Conservation (phyloP, 2,797 vertebrate genomes). For the Lutra lutra region DNA sequence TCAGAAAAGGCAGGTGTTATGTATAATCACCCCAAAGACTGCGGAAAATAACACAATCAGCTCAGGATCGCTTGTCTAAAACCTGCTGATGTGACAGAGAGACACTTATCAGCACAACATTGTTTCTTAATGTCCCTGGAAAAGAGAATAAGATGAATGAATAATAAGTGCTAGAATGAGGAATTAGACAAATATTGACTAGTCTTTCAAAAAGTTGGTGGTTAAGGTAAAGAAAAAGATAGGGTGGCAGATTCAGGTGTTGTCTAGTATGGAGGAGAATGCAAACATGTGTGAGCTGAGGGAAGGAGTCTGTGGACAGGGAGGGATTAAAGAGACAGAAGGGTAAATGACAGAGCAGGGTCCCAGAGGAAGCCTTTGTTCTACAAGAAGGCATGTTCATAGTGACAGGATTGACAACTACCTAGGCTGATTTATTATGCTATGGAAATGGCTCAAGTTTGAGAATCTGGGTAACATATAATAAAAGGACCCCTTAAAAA, state of each 20-base stretch:
- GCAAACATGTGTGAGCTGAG: neutral
- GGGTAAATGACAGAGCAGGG: neutral
- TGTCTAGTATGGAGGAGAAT: neutral
- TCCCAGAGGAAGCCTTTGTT: neutral
- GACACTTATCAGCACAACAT: neutral
- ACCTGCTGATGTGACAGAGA: neutral
- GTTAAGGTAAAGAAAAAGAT: constrained; percentile 1
- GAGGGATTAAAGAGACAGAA: neutral
- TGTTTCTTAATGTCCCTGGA: constrained; percentile 14
- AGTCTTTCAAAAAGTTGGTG: constrained; percentile 8
- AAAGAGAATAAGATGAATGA: neutral
- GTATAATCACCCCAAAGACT: neutral
- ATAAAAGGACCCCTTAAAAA: neutral
- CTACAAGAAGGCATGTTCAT: neutral
- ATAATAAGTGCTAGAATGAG: neutral
- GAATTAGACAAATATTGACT: neutral
- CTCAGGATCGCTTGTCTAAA: neutral
- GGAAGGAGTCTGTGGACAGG: neutral
- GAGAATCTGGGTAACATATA: neutral
- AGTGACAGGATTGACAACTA: neutral
- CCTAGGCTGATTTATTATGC: neutral
- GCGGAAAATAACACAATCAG: neutral
- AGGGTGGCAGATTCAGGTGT: neutral
- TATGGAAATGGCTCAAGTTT: constrained; percentile 4
- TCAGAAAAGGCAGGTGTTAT: neutral